Evolutionary conservation across 1,140 invertebrate species (phyloP).

Genomic region (Drosophila ohnishii): DNA sequence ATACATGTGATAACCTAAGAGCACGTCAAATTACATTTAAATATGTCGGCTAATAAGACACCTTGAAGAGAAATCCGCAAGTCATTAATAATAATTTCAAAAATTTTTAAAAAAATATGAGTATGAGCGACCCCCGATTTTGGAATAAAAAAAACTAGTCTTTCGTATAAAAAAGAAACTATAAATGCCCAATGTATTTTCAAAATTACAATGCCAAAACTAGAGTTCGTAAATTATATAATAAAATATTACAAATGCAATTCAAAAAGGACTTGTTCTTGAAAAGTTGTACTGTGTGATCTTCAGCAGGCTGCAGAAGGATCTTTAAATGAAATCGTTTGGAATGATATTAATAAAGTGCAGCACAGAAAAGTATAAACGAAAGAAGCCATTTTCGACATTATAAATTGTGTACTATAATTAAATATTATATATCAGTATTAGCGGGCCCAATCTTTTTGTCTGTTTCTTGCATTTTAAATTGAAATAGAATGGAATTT

Average conservation of each 20-base stretch:
- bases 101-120: too few relatives aligned
- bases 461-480: background rate
- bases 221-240: background rate
- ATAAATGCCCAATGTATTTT: background rate
- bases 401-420: background rate
- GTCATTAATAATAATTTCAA: background rate
- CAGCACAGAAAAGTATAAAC: too few relatives aligned
- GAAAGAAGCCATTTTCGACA: background rate
- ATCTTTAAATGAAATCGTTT: background rate
- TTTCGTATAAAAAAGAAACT: background rate
- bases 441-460: background rate
- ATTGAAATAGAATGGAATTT: too few relatives aligned
- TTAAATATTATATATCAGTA: background rate
- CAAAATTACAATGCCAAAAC: slow-evolving; percentile 11
- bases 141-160: background rate
- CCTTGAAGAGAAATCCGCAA: background rate
- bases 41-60: background rate
- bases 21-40: background rate
- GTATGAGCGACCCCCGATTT: too few relatives aligned
- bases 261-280: background rate
- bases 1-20: slow-evolving; percentile 7
- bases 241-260: background rate
- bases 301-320: background rate
- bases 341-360: too few relatives aligned
- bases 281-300: background rate